phyloP scores from a whole-genome alignment of 2,888 invertebrate genomes.

The Thyatira batis region DNA sequence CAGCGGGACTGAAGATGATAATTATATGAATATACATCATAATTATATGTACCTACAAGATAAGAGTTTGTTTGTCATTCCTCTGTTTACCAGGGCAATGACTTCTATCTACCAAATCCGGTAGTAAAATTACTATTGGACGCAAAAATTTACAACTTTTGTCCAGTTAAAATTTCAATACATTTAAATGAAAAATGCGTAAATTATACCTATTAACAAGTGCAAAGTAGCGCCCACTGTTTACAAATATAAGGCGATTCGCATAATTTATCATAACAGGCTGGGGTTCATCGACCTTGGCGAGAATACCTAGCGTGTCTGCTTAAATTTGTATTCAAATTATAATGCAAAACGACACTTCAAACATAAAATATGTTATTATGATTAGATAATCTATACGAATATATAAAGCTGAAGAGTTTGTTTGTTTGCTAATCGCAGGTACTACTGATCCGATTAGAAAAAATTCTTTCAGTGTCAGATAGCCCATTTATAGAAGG shows the following conservation, averaged over 20 bases:
- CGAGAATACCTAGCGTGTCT: constrained; percentile 4
- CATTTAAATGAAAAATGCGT: too few species aligned
- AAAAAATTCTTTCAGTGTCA: too few species aligned
- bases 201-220: background rate
- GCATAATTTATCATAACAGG: constrained; percentile 45
- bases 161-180: background rate
- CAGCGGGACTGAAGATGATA: too few species aligned
- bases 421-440: too few species aligned
- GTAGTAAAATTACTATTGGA: background rate
- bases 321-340: constrained; percentile 8
- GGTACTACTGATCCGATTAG: too few species aligned
- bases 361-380: constrained; percentile 18
- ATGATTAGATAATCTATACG: constrained; percentile 19
- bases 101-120: background rate
- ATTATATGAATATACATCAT: too few species aligned
- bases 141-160: background rate
- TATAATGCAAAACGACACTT: constrained; percentile 6
- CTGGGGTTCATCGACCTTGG: constrained; percentile 47
- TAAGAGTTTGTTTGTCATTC: too few species aligned
- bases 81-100: background rate
- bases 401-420: too few species aligned
- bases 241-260: constrained; percentile 51
- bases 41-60: too few species aligned
- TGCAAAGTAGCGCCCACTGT: constrained; percentile 24
- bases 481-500: too few species aligned